Percentiles rank a stretch among this genome's conserved stretches.
Evolutionary conservation across 2,888 invertebrate genomes (phyloP).

Genomic region (Spisula solida): DNA sequence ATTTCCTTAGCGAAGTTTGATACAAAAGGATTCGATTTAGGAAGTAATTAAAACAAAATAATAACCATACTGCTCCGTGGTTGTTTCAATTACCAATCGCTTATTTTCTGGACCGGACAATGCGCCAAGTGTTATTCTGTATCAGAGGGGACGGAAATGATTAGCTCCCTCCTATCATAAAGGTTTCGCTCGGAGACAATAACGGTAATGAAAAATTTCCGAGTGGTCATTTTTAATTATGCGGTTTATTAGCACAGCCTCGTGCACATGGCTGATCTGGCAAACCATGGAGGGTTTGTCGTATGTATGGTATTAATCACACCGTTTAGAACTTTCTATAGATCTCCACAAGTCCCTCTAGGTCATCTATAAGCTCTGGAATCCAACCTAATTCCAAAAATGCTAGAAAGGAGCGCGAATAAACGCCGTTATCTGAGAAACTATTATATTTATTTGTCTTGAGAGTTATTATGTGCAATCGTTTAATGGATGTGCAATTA

Average conservation of each 20-base stretch:
- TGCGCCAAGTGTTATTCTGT: not conserved
- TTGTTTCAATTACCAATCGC: conserved; percentile 34
- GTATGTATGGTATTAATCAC: not conserved
- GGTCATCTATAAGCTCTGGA: not conserved
- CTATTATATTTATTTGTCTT: conserved; percentile 10
- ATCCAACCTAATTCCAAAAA: not conserved
- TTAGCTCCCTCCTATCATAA: conserved; percentile 7
- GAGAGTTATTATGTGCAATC: not conserved
- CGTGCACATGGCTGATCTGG: conserved; percentile 18
- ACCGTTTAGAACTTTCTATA: not conserved
- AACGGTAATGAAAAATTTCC: conserved; percentile 32
- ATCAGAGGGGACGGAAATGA: conserved; percentile 27
- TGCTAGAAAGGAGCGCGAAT: not conserved
- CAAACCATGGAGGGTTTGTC: not conserved
- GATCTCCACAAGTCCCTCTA: not conserved
- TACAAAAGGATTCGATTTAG: conserved; percentile 16
- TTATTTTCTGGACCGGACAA: conserved; percentile 5
- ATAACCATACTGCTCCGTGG: conserved; percentile 10
- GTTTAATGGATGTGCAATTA: not conserved
- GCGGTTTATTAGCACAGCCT: conserved; percentile 2
- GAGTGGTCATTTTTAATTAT: conserved; percentile 37
- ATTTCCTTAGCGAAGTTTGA: conserved; percentile 5
- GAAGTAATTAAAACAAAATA: conserved; percentile 35
- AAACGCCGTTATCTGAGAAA: not conserved
- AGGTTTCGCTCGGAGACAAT: not conserved